Evolutionary conservation across 2,113 vertebrate genomes (phyloP).

Genomic region (Tylochromis polylepis): DNA sequence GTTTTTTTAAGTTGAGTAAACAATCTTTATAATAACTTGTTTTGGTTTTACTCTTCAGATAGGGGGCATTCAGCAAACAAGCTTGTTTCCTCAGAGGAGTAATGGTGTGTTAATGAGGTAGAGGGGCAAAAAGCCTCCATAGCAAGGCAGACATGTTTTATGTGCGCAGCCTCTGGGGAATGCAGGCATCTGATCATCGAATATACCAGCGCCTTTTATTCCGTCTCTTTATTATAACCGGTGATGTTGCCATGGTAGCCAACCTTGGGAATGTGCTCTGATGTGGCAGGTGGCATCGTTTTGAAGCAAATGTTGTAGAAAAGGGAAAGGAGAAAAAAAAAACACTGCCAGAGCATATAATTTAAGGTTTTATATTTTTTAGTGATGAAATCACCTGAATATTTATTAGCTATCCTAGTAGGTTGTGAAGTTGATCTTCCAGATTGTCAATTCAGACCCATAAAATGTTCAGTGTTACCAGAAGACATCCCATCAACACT

Average conservation of each 20-base stretch:
- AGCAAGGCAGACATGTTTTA: constrained; percentile 8
- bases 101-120: constrained; percentile 38
- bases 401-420: background rate
- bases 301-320: background rate
- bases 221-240: constrained; percentile 36
- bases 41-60: background rate
- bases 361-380: background rate
- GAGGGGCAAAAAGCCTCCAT: background rate
- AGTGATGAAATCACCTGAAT: background rate
- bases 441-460: background rate
- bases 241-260: constrained; percentile 60
- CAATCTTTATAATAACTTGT: background rate
- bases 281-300: constrained; percentile 20
- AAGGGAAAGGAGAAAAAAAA: background rate
- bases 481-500: background rate
- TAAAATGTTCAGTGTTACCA: background rate
- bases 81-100: background rate
- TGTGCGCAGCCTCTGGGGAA: constrained; percentile 32
- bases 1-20: background rate
- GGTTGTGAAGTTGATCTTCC: background rate
- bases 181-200: constrained; percentile 14
- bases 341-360: background rate
- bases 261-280: constrained; percentile 37
- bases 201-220: constrained; percentile 35
- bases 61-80: background rate